These are phyloP conservation scores for Trichomycterus rosablanca DNA, from an alignment of 2,113 vertebrate genomes.

Conservation along the genomic window DNA sequence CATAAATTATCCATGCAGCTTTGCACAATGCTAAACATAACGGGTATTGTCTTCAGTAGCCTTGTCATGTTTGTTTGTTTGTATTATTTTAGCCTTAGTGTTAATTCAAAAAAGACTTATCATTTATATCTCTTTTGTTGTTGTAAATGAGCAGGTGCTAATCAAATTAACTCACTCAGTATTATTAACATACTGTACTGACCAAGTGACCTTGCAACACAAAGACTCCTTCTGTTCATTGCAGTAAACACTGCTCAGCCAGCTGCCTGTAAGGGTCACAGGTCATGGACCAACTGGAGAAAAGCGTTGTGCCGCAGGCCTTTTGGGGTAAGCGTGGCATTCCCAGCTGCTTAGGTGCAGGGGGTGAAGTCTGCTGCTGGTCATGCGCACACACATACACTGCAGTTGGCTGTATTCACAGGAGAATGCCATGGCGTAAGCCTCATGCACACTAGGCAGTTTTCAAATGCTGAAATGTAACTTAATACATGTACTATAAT, in stretches of 20 bases:
- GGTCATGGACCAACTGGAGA: slow-evolving; percentile 18
- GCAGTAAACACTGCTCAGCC: slow-evolving; percentile 23
- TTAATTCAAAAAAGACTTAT: too few relatives aligned
- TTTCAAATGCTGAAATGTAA: too few relatives aligned
- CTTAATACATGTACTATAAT: too few relatives aligned
- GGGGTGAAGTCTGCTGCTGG: slow-evolving; percentile 13
- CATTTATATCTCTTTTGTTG: too few relatives aligned
- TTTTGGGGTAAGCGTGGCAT: slow-evolving; percentile 7
- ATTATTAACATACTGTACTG: background rate
- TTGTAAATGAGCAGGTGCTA: background rate
- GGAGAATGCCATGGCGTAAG: too few relatives aligned
- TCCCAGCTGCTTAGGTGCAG: slow-evolving; percentile 32
- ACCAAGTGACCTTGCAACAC: slow-evolving; percentile 1
- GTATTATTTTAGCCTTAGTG: too few relatives aligned
- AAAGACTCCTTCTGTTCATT: slow-evolving; percentile 15
- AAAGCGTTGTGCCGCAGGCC: background rate
- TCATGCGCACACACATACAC: background rate
- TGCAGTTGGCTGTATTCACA: too few relatives aligned
- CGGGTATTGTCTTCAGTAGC: too few relatives aligned
- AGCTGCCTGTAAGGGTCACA: slow-evolving; percentile 36
- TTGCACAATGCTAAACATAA: too few relatives aligned
- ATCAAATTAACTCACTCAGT: background rate
- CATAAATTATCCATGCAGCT: too few relatives aligned
- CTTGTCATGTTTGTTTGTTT: too few relatives aligned
- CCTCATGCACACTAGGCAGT: too few relatives aligned